A percentile compares a stretch with the other conserved stretches of the same genome.
Conservation (phyloP, 2,797 vertebrate genomes). For the Cuniculus paca region DNA sequence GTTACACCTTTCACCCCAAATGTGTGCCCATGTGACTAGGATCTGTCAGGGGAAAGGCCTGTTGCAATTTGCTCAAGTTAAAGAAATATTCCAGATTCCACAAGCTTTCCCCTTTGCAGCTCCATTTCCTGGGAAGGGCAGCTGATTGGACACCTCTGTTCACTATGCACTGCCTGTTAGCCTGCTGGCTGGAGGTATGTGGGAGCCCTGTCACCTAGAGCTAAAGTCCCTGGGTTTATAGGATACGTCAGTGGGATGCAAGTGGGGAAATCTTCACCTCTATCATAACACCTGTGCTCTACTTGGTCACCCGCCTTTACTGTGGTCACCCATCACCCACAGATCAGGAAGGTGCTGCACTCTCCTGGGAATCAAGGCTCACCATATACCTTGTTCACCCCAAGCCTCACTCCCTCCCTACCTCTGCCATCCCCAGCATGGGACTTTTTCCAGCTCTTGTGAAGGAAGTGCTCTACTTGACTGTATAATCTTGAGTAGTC, state of each 20-base stretch:
- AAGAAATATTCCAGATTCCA: background rate
- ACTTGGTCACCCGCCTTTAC: background rate
- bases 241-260: background rate
- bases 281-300: background rate
- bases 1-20: rapidly evolving
- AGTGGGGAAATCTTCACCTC: background rate
- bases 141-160: background rate
- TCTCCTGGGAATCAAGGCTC: background rate
- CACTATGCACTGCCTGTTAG: background rate
- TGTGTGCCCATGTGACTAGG: background rate
- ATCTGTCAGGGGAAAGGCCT: background rate
- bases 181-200: background rate
- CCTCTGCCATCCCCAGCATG: background rate
- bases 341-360: background rate
- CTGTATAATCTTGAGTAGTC: background rate
- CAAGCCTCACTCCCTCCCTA: background rate
- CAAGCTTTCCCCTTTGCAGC: too few relatives aligned
- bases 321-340: background rate
- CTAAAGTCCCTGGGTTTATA: background rate
- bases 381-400: background rate
- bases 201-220: background rate
- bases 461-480: background rate
- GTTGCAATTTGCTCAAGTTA: background rate
- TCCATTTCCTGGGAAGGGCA: background rate
- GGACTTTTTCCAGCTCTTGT: background rate